Percentiles rank a stretch among this genome's conserved stretches.
phyloP scores from a whole-genome alignment of 2,888 invertebrate species.

The Tachina grossa region DNA sequence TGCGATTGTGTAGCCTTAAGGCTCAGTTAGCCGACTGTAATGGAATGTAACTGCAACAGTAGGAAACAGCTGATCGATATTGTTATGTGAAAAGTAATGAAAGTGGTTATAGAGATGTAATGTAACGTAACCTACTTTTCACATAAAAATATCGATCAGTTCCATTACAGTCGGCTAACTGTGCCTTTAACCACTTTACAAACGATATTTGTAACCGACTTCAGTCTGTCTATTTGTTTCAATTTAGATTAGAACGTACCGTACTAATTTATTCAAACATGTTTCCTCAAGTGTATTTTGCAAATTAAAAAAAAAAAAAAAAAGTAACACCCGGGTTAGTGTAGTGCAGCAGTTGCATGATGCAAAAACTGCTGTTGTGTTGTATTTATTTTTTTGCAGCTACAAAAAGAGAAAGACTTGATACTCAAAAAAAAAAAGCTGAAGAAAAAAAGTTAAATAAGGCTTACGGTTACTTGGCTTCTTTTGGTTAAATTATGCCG shows the following conservation, averaged over 20 bases:
- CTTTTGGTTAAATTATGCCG: constrained; percentile 70
- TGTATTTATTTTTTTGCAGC: not conserved
- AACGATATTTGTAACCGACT: no score
- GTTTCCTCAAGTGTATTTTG: constrained; percentile 42
- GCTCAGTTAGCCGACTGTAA: no score
- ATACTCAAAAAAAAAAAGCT: constrained; percentile 5
- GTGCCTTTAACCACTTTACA: no score
- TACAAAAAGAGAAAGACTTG: constrained; percentile 56
- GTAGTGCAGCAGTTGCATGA: constrained; percentile 64
- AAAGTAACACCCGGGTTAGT: constrained; percentile 44
- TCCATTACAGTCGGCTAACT: no score
- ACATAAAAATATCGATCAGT: no score
- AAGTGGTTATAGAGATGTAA: no score
- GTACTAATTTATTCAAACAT: not conserved
- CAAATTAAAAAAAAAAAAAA: not conserved
- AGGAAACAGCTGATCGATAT: no score
- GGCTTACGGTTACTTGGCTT: constrained; percentile 72
- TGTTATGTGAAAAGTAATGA: no score
- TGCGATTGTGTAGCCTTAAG: no score
- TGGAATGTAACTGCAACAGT: no score
- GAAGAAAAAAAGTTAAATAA: constrained; percentile 50
- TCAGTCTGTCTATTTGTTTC: no score
- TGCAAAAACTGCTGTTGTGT: constrained; percentile 50
- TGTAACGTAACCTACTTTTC: no score
- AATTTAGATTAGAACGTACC: not conserved